Base-by-base conservation (phyloP, 2,888 invertebrate genomes). In the Torymus aiolomorphi region DNA sequence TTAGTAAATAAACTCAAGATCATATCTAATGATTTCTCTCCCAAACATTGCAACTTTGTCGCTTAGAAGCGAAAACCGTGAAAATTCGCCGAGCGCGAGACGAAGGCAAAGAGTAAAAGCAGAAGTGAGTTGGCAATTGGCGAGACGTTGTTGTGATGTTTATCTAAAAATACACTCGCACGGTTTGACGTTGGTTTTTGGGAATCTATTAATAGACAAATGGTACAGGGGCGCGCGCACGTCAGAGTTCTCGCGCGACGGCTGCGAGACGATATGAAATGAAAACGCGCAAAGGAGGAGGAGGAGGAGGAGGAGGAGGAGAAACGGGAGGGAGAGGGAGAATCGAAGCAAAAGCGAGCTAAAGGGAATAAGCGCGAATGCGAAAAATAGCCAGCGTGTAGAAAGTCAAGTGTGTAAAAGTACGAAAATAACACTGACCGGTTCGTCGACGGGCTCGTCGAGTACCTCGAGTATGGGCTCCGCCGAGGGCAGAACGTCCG, bases 381-480 rank as follows among this genome's bases (percentile, higher is more conserved):
- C 42, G 10, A 49, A 14, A 12, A 10, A 66, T 10, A 56, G 56
- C 31, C 13, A 61, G 72, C n/a, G n/a, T 20, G 11, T 1, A 20
- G 63, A 65, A 31, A 31, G 31, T 31, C 4, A 5, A 31, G 31
- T 31, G 31, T 4, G 31, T 31, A 31, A 31, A 31, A 31, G 31
- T 31, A 31, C 31, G 5, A 31, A 31, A 31, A 31, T 31, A 31
- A 31, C 49, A 85, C 87, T 87, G 72, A 88, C 88, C 82, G 86
- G 87, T 78, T 88, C 88, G 83, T 88, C 88, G 81, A 88, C 88
- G 51, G 88, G 88, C 63, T 88, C 88, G 72, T 88, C 88, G 71
- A 88, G 82, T 13, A 88, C 84, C 80, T 88, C 88, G 20, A 87
- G 84, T 54, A 86, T 84, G 51, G 86, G 84, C 61, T 86, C 85